Percentiles rank a stretch among this genome's conserved stretches.
phyloP scores from a whole-genome alignment of 2,113 vertebrate species.

The Zosterops lateralis region DNA sequence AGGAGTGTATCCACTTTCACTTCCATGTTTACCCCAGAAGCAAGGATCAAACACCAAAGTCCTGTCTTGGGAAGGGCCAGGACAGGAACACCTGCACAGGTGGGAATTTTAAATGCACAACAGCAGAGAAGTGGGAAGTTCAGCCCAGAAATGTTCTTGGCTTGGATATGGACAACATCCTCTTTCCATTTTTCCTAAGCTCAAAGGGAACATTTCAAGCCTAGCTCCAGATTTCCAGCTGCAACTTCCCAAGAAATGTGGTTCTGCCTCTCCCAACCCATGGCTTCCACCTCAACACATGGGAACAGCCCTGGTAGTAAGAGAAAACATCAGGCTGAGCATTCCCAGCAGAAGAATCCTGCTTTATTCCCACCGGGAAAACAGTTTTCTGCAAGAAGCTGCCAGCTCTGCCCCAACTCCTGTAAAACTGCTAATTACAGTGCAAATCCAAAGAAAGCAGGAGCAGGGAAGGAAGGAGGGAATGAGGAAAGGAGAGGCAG shows the following conservation, averaged over 20 bases:
- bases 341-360: background rate
- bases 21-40: background rate
- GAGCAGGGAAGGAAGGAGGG: background rate
- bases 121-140: background rate
- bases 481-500: background rate
- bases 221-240: background rate
- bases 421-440: conserved; percentile 6
- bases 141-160: background rate
- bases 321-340: background rate
- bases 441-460: background rate
- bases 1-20: background rate
- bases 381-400: background rate
- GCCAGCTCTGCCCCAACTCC: background rate
- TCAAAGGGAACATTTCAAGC: background rate
- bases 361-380: background rate
- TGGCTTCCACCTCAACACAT: background rate
- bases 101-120: background rate
- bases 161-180: background rate
- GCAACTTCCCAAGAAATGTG: background rate
- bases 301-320: background rate
- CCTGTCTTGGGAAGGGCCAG: background rate
- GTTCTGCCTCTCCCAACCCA: background rate
- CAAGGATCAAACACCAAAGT: background rate
- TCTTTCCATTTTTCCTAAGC: background rate
- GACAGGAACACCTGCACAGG: background rate